Conservation (phyloP, 1,140 invertebrate species). For the Lucilia cuprina region DNA sequence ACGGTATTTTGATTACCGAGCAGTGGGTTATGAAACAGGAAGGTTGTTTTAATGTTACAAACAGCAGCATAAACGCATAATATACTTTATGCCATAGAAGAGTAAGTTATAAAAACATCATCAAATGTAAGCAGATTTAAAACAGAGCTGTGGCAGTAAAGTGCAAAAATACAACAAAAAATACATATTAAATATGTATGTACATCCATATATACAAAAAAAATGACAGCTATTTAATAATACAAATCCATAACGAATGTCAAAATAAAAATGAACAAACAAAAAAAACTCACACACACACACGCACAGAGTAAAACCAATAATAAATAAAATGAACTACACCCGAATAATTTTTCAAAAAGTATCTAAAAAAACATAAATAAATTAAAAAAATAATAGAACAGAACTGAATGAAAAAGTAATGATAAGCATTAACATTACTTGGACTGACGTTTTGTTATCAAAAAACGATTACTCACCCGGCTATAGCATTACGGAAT, state of each 20-base stretch:
- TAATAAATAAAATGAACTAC: background rate
- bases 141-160: too few relatives aligned
- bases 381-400: background rate
- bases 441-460: background rate
- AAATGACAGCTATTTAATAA: background rate
- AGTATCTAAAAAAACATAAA: background rate
- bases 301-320: background rate
- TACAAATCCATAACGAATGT: background rate
- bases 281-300: constrained; percentile 21
- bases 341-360: constrained; percentile 28
- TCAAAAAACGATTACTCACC: constrained; percentile 74
- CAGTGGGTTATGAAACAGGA: too few relatives aligned
- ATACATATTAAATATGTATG: too few relatives aligned
- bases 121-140: too few relatives aligned
- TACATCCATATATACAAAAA: too few relatives aligned
- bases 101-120: too few relatives aligned
- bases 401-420: background rate
- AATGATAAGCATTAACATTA: background rate
- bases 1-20: too few relatives aligned
- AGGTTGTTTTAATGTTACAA: too few relatives aligned
- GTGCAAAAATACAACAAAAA: too few relatives aligned
- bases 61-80: too few relatives aligned
- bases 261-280: background rate
- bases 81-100: too few relatives aligned
- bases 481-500: constrained; percentile 92